A percentile compares a stretch with the other conserved stretches of the same genome.
Conservation (phyloP, 2,113 vertebrate genomes). For the Dasyprocta punctata region DNA sequence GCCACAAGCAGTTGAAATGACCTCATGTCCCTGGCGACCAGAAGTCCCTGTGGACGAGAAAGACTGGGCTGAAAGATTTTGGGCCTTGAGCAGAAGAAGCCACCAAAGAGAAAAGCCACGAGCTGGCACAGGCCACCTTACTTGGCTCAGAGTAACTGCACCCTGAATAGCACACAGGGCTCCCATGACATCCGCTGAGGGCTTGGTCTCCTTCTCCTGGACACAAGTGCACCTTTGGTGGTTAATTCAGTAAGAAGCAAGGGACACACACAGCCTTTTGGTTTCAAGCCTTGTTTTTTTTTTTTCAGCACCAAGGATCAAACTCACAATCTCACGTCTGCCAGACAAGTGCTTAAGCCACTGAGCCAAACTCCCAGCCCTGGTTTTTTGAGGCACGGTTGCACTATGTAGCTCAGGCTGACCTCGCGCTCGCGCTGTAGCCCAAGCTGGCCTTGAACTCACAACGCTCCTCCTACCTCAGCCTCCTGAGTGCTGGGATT, state of each 20-base stretch:
- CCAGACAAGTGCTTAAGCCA: too few species aligned
- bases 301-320: too few species aligned
- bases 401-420: too few species aligned
- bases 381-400: too few species aligned
- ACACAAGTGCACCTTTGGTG: accelerated
- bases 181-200: not conserved
- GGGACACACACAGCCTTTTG: not conserved
- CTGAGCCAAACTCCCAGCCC: too few species aligned
- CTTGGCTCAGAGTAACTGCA: too few species aligned
- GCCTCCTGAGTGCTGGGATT: too few species aligned
- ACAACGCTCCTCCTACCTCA: too few species aligned
- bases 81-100: not conserved
- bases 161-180: not conserved
- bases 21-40: not conserved
- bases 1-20: not conserved
- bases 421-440: too few species aligned
- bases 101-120: not conserved
- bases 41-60: not conserved
- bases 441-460: too few species aligned
- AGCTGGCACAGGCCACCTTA: not conserved
- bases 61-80: not conserved
- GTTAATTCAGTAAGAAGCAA: not conserved
- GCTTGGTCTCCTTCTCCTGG: not conserved
- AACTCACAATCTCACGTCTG: too few species aligned
- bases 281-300: not conserved